Conservation (phyloP, 2,888 invertebrate genomes). For the Yponomeuta plumbellus region DNA sequence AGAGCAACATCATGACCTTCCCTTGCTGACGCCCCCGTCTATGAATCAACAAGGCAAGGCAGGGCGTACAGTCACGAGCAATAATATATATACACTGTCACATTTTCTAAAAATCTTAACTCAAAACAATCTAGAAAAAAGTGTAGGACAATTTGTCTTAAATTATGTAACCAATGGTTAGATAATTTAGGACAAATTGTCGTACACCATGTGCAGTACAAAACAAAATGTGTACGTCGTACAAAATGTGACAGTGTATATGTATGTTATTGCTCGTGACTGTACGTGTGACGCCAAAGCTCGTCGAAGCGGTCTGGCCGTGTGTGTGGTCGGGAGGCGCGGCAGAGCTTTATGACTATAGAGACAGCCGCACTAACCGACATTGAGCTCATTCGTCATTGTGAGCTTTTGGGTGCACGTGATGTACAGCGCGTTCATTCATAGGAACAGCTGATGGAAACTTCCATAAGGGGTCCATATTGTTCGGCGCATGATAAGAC, state of each 20-base stretch:
- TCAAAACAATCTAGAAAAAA: too few species aligned
- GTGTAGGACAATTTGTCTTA: too few species aligned
- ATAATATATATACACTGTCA: too few species aligned
- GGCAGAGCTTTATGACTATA: slow-evolving; percentile 33
- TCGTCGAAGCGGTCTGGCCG: slow-evolving; percentile 22
- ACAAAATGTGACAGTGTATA: too few species aligned
- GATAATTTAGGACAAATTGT: too few species aligned
- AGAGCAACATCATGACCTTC: slow-evolving; percentile 4
- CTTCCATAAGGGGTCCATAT: not conserved
- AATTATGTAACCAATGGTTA: too few species aligned
- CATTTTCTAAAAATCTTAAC: too few species aligned
- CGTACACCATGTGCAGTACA: too few species aligned
- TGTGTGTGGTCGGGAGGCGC: slow-evolving; percentile 37
- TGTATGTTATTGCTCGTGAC: too few species aligned
- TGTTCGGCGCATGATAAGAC: not conserved
- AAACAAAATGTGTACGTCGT: too few species aligned
- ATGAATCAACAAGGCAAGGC: slow-evolving; percentile 27
- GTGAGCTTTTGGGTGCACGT: slow-evolving; percentile 43
- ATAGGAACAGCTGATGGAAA: slow-evolving; percentile 18
- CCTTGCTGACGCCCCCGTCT: not conserved
- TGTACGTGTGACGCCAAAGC: slow-evolving; percentile 32
- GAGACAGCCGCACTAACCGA: too few species aligned
- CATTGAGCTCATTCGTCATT: not conserved
- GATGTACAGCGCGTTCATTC: slow-evolving; percentile 46
- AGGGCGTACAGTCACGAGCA: too few species aligned